Evolutionary conservation across 2,888 invertebrate genomes (phyloP).

Genomic region (Tetranychus piercei): DNA sequence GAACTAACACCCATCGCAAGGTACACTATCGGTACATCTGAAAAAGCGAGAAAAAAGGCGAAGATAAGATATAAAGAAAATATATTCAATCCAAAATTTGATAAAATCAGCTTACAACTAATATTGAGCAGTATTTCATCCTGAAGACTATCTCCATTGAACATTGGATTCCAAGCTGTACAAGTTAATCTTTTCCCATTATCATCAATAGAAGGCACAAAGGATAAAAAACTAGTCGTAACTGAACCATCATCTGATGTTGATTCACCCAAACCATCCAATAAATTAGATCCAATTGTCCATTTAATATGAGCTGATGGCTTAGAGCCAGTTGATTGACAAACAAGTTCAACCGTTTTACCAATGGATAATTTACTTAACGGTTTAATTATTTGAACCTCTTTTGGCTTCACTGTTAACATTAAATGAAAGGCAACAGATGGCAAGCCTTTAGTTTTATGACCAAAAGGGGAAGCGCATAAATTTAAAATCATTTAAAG

Average conservation of each 20-base stretch:
- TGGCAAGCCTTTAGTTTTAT: not conserved
- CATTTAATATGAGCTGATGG: conserved; percentile 20
- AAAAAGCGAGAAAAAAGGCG: not conserved
- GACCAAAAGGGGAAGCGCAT: too few relatives aligned
- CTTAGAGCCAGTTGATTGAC: conserved; percentile 21
- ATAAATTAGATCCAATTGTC: conserved; percentile 34
- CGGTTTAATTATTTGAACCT: conserved; percentile 20
- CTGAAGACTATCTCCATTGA: conserved; percentile 41
- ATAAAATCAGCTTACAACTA: conserved; percentile 6
- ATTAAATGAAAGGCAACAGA: not conserved
- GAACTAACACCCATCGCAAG: conserved; percentile 61
- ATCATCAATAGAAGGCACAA: conserved; percentile 56
- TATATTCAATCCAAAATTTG: not conserved
- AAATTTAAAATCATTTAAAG: too few relatives aligned
- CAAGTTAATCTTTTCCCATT: conserved; percentile 63
- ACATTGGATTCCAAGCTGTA: conserved; percentile 62
- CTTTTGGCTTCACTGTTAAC: conserved; percentile 20
- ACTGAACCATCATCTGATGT: conserved; percentile 28
- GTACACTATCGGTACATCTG: conserved; percentile 67
- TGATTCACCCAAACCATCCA: conserved; percentile 32
- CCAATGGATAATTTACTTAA: conserved; percentile 16
- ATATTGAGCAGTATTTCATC: conserved; percentile 14
- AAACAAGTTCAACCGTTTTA: conserved; percentile 18
- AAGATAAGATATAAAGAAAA: not conserved
- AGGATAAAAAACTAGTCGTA: conserved; percentile 46